Evolutionary conservation across 2,113 vertebrate genomes (phyloP).

Genomic region (Monopterus albus): DNA sequence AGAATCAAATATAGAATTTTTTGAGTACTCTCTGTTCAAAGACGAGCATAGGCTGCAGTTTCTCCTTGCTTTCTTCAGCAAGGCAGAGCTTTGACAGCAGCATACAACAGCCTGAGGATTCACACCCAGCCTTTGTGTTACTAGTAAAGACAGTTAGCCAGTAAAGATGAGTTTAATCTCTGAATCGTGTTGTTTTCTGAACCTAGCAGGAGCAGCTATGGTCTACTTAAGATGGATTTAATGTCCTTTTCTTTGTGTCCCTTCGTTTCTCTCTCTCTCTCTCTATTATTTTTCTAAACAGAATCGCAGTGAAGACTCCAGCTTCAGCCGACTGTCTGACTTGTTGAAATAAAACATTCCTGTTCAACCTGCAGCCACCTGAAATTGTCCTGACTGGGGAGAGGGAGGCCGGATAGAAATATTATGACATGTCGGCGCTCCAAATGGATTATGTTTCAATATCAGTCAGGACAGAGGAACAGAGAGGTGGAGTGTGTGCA

Average conservation of each 20-base stretch:
- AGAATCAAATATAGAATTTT: too few relatives aligned
- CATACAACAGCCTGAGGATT: too few relatives aligned
- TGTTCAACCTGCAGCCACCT: constrained; percentile 57
- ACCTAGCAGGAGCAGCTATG: constrained; percentile 21
- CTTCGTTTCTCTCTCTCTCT: not conserved
- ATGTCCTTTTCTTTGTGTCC: constrained; percentile 19
- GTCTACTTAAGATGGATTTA: constrained; percentile 31
- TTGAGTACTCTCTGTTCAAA: too few relatives aligned
- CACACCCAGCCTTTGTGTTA: constrained; percentile 24
- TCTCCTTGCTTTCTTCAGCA: too few relatives aligned
- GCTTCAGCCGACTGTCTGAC: constrained; percentile 43
- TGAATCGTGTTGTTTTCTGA: constrained; percentile 18
- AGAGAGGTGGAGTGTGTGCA: constrained; percentile 58
- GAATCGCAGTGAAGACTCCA: constrained; percentile 31
- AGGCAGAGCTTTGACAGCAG: too few relatives aligned
- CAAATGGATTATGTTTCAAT: constrained; percentile 86
- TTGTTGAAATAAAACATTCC: constrained; percentile 67
- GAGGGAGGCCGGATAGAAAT: constrained; percentile 60
- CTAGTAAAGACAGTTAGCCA: constrained; percentile 19
- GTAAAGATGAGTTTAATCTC: constrained; percentile 47
- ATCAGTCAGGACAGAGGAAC: constrained; percentile 77
- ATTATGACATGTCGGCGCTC: constrained; percentile 82
- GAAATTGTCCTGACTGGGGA: constrained; percentile 66
- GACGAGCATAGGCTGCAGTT: too few relatives aligned
- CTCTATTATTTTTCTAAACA: constrained; percentile 11